Conservation (phyloP, 2,113 vertebrate species). For the Edolisoma coerulescens region DNA sequence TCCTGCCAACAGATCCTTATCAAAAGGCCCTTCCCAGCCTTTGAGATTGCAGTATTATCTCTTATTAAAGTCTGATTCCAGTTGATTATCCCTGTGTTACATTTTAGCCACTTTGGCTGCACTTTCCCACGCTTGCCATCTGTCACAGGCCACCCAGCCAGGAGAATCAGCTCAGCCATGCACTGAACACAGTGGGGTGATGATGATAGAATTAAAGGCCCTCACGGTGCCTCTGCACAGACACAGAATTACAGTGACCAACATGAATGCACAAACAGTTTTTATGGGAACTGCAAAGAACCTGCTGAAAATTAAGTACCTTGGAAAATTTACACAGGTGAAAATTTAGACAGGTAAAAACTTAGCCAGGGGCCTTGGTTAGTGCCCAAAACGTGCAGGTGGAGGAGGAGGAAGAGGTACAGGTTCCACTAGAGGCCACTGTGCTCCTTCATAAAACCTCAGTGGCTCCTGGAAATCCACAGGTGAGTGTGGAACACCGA, state of each 20-base stretch:
- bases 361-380: not conserved
- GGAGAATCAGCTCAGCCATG: not conserved
- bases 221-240: not conserved
- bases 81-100: not conserved
- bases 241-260: not conserved
- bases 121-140: not conserved
- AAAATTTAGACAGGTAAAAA: not conserved
- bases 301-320: not conserved
- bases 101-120: not conserved
- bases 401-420: not conserved
- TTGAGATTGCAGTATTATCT: not conserved
- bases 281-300: not conserved
- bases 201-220: not conserved
- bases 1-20: not conserved
- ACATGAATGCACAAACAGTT: not conserved
- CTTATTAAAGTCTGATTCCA: not conserved
- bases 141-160: not conserved
- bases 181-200: fast-evolving
- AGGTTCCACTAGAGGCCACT: constrained; percentile 29
- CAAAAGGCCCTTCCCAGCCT: not conserved
- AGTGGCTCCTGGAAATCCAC: not conserved
- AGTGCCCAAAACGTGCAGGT: not conserved
- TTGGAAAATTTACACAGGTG: not conserved
- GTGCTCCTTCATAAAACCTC: not conserved
- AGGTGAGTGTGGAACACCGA: not conserved